Evolutionary conservation across 2,113 vertebrate species (phyloP), one percentile per base, ranked within the genome.

Genomic region (Sorex araneus): DNA sequence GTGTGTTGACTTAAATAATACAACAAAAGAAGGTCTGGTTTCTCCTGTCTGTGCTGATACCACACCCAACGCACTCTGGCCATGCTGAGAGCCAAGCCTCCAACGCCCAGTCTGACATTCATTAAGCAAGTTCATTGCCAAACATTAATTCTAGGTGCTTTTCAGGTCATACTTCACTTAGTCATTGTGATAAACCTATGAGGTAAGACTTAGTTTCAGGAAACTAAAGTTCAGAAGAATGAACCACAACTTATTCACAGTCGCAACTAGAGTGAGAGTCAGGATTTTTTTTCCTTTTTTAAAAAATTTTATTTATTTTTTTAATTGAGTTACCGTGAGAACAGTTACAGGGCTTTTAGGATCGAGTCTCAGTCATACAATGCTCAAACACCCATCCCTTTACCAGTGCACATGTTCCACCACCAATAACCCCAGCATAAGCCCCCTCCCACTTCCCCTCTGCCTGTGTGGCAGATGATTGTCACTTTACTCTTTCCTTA

Each of bases 211-310:
- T 89, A 32, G 34, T 78, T 71, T 45, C 27, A 30, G 30, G 3
- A 70, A 88, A 77, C 19, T 8, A 25, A 83, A 50, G 43, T 63
- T 63, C n/a, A 83, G 79, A 89, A 67, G 23, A 86, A 28, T 67
- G 50, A 23, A 86, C 43, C 77, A 34, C n/a, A 83, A 66, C 16
- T 67, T 74, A 3, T 28, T 40, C 76, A 89, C 67, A 23, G 21
- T 66, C 19, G 73, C 40, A 57, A 32, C 66, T 71, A 87, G n/a
- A 36, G 64, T 90, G 47, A 36, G 30, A 74, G 32, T 1, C 12
- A 50, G 47, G 47, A n/a, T 60, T 88, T 75, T 70, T n/a, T n/a
- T n/a, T n/a, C n/a, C n/a, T n/a, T n/a, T n/a, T n/a, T n/a, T n/a
- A n/a, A n/a, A n/a, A n/a, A n/a, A n/a, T n/a, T n/a, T n/a, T n/a